Percentiles rank a stretch among this genome's conserved stretches.
These are phyloP conservation scores for Dendrolimus houi DNA, from an alignment of 2,888 invertebrate species.

Conservation along the genomic window DNA sequence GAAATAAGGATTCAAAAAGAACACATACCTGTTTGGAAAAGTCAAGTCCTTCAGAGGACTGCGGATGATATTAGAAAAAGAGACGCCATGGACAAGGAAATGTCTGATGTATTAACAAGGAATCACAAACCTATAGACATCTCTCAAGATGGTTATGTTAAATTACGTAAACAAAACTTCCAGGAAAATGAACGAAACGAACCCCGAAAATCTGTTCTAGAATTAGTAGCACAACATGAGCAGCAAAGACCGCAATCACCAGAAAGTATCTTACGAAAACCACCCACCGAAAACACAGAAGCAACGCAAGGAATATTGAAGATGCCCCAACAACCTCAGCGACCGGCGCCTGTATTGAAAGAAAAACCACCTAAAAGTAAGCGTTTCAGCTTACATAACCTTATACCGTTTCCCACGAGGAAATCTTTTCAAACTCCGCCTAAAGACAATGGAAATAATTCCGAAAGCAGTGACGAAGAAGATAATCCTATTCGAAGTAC, in stretches of 20 bases:
- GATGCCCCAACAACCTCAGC: constrained; percentile 63
- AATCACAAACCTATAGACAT: constrained; percentile 57
- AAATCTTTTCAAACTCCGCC: constrained; percentile 65
- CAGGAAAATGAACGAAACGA: constrained; percentile 40
- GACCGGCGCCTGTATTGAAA: constrained; percentile 64
- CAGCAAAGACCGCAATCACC: constrained; percentile 59
- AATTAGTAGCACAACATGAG: constrained; percentile 79
- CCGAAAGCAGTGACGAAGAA: constrained; percentile 78
- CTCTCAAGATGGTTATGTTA: constrained; percentile 69
- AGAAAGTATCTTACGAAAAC: constrained; percentile 47
- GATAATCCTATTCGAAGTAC: constrained; percentile 61
- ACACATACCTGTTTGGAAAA: constrained; percentile 52
- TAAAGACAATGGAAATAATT: constrained; percentile 68
- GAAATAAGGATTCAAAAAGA: constrained; percentile 29
- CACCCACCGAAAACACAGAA: constrained; percentile 41
- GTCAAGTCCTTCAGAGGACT: constrained; percentile 65
- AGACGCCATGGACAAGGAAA: constrained; percentile 55
- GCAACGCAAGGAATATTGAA: constrained; percentile 40
- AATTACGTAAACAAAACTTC: constrained; percentile 54
- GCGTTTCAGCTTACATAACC: constrained; percentile 67
- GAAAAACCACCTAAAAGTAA: constrained; percentile 67
- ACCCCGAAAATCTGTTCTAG: constrained; percentile 77
- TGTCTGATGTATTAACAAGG: constrained; percentile 44
- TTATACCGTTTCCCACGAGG: constrained; percentile 70
- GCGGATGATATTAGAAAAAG: constrained; percentile 63